These are phyloP conservation scores for Leucozona laternaria DNA, from an alignment of 2,888 invertebrate genomes.

Conservation along the genomic window DNA sequence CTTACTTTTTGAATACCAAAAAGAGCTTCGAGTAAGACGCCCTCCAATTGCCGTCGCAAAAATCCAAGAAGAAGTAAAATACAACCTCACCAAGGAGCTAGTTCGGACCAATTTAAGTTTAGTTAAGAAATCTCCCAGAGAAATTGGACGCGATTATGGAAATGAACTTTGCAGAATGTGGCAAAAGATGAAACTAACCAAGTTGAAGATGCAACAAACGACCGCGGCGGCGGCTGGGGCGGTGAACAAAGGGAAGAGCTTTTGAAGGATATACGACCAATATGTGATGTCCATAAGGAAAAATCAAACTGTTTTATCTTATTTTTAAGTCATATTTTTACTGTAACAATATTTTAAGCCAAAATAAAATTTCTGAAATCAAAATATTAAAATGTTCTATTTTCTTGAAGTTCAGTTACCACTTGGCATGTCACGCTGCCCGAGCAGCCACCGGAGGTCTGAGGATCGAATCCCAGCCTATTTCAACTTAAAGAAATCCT, in stretches of 20 bases:
- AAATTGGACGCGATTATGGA: constrained; percentile 18
- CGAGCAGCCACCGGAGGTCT: no score
- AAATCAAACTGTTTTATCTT: neutral
- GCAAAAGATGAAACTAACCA: constrained; percentile 21
- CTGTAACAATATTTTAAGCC: neutral
- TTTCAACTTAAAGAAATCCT: no score
- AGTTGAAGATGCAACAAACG: neutral
- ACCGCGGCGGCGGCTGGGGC: neutral
- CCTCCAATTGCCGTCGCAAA: neutral
- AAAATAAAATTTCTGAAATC: neutral
- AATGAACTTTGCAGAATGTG: constrained; percentile 37
- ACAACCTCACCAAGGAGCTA: constrained; percentile 21
- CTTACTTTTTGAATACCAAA: constrained; percentile 14
- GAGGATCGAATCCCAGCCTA: no score
- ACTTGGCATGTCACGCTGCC: no score
- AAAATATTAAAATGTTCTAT: neutral
- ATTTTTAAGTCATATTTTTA: neutral
- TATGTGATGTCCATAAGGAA: neutral
- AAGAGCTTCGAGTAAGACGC: neutral
- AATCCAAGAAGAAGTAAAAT: constrained; percentile 23
- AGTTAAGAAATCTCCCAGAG: neutral
- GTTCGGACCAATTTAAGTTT: constrained; percentile 10
- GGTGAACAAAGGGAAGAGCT: neutral
- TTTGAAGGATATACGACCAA: neutral
- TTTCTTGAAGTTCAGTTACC: no score